These are phyloP conservation scores for Lepas anatifera DNA, from an alignment of 2,888 invertebrate species.

Conservation along the genomic window DNA sequence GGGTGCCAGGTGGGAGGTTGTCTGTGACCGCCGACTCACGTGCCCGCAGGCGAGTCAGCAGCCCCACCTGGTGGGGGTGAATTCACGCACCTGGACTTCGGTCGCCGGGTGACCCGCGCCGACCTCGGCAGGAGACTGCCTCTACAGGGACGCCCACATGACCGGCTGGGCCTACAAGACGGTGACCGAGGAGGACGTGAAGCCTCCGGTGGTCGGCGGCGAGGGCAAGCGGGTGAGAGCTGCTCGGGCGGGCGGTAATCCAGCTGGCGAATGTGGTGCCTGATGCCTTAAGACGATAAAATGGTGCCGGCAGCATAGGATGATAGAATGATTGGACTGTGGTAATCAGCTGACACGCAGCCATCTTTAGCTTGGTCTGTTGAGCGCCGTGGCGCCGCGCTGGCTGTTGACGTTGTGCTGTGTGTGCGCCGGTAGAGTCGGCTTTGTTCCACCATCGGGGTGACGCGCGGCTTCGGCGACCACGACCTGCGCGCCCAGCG, in stretches of 20 bases:
- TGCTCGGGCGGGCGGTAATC: too few species aligned
- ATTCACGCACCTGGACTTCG: conserved; percentile 61
- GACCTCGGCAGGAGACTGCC: conserved; percentile 58
- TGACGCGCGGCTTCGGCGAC: conserved; percentile 64
- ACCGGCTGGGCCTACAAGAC: conserved; percentile 72
- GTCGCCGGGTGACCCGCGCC: conserved; percentile 47
- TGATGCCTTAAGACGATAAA: too few species aligned
- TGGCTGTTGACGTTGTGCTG: too few species aligned
- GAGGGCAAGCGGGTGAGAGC: conserved; percentile 56
- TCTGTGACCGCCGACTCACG: background rate
- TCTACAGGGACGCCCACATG: conserved; percentile 64
- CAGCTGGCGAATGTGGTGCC: too few species aligned
- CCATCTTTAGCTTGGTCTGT: too few species aligned
- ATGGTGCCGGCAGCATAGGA: too few species aligned
- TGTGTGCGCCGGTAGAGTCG: conserved; percentile 46
- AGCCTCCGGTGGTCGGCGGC: conserved; percentile 62
- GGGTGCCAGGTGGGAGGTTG: background rate
- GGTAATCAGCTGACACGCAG: too few species aligned
- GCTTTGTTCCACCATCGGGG: conserved; percentile 72
- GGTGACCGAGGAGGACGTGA: conserved; percentile 41
- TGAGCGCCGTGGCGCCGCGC: too few species aligned
- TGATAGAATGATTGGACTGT: too few species aligned
- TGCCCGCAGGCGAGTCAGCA: conserved; percentile 36
- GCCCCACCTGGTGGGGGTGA: conserved; percentile 48
- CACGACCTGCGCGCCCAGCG: conserved; percentile 33